Percentiles rank a stretch among this genome's conserved stretches.
These are phyloP conservation scores for Acinonyx jubatus DNA, from an alignment of 2,113 vertebrate genomes.

Conservation along the genomic window DNA sequence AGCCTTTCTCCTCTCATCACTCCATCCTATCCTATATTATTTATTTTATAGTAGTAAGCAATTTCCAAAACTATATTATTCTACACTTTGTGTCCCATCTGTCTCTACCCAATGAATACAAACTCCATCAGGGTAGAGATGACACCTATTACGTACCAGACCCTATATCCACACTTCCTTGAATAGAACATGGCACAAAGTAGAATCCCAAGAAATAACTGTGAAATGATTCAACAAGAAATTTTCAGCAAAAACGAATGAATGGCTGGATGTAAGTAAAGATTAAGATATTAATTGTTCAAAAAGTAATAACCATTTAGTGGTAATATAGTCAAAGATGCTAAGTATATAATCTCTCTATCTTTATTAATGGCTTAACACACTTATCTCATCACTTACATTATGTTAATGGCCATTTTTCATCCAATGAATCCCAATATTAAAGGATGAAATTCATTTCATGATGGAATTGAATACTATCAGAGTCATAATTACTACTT, in stretches of 20 bases:
- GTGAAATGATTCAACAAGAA: neutral
- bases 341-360: neutral
- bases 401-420: neutral
- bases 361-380: neutral
- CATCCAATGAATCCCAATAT: neutral
- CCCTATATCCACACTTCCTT: neutral
- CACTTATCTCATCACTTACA: neutral
- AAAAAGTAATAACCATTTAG: neutral
- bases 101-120: neutral
- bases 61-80: neutral
- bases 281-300: slow-evolving; percentile 17
- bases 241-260: slow-evolving; percentile 24
- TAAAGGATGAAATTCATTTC: neutral
- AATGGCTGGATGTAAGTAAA: neutral
- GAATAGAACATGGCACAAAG: neutral
- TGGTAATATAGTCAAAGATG: neutral
- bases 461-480: neutral
- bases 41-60: neutral
- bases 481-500: neutral
- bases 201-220: slow-evolving; percentile 33
- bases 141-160: neutral
- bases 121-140: neutral
- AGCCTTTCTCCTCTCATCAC: neutral
- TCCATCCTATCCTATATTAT: neutral
- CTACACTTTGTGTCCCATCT: neutral